Conservation (phyloP, 2,113 vertebrate species). For the Suncus etruscus region DNA sequence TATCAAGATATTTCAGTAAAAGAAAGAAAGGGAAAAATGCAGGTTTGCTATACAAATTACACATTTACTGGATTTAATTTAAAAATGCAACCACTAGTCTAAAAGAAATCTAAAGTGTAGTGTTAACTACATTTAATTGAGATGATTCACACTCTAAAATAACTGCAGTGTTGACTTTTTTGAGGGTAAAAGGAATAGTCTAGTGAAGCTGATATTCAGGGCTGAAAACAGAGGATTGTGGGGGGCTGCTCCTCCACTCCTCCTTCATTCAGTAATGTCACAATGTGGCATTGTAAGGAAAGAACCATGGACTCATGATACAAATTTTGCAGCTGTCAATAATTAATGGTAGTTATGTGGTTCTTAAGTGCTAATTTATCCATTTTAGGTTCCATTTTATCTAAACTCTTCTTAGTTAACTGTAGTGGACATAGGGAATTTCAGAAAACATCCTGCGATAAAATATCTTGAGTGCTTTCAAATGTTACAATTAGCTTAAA, state of each 20-base stretch:
- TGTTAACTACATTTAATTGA: conserved; percentile 66
- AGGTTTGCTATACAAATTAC: conserved; percentile 51
- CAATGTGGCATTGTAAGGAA: neutral
- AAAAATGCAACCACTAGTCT: conserved; percentile 45
- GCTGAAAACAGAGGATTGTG: neutral
- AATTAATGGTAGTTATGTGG: neutral
- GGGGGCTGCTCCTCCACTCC: neutral
- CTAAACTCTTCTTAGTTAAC: conserved; percentile 1
- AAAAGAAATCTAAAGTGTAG: conserved; percentile 15
- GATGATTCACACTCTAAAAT: conserved; percentile 55
- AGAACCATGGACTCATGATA: neutral
- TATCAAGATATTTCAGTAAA: no score
- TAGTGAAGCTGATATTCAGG: conserved; percentile 17
- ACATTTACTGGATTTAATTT: conserved; percentile 67
- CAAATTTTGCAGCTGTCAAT: neutral
- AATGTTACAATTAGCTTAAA: neutral
- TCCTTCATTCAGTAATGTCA: neutral
- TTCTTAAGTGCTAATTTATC: conserved; percentile 39
- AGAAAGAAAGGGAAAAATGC: neutral
- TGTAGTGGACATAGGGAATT: neutral
- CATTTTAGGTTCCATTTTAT: neutral
- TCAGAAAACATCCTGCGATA: neutral
- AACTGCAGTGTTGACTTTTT: conserved; percentile 5
- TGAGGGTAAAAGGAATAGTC: neutral
- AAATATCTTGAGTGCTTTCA: conserved; percentile 26